A percentile compares a stretch with the other conserved stretches of the same genome.
Conservation (phyloP, 2,888 invertebrate species). For the Fissipunctia ypsillon region DNA sequence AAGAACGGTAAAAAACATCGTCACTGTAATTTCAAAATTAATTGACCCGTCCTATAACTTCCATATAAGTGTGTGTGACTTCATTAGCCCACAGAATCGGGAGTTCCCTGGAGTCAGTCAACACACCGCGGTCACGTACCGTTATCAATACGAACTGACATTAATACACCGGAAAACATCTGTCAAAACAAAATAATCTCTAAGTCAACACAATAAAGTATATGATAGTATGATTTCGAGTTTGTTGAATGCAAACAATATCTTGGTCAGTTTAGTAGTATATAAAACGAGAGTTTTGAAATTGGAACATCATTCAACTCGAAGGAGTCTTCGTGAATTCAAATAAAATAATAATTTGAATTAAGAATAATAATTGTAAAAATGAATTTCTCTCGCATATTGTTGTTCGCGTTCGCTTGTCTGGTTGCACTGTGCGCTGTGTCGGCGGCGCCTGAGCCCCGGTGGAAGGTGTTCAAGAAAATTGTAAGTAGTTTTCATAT, state of each 20-base stretch:
- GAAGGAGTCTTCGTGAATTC: slow-evolving; percentile 21
- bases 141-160: slow-evolving; percentile 29
- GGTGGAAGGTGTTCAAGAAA: slow-evolving; percentile 80
- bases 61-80: not conserved
- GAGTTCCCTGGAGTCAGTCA: slow-evolving; percentile 47
- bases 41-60: too few relatives aligned
- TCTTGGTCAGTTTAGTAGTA: slow-evolving; percentile 16
- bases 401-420: slow-evolving; percentile 76
- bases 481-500: slow-evolving; percentile 72
- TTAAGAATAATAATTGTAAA: slow-evolving; percentile 49
- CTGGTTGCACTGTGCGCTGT: slow-evolving; percentile 72
- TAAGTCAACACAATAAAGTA: slow-evolving; percentile 1
- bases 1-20: too few relatives aligned
- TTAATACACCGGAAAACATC: not conserved
- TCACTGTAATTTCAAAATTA: too few relatives aligned
- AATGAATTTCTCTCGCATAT: slow-evolving; percentile 77
- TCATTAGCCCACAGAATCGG: slow-evolving; percentile 31
- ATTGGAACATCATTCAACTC: slow-evolving; percentile 51
- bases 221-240: not conserved
- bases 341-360: slow-evolving; percentile 27
- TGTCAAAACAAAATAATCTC: slow-evolving; percentile 1
- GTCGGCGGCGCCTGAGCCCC: slow-evolving; percentile 75
- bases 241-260: not conserved
- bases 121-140: too few relatives aligned
- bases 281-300: slow-evolving; percentile 45